Evolutionary conservation across 2,797 vertebrate genomes (phyloP).

Genomic region (Mico argentatus): DNA sequence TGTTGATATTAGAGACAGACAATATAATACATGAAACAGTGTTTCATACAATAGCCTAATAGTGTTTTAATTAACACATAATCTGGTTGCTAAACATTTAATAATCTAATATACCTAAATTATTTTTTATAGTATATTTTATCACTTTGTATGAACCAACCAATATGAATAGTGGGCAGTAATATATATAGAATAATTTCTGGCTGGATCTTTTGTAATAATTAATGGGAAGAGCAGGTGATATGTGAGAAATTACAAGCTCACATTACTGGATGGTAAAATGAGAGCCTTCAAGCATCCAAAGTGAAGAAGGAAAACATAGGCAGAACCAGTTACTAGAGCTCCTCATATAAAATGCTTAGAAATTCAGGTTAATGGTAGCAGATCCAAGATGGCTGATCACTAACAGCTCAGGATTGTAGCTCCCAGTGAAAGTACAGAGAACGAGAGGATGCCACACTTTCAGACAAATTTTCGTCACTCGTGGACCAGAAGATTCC

Average conservation of each 20-base stretch:
- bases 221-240: not conserved
- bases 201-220: not conserved
- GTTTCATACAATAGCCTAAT: not conserved
- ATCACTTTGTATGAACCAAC: slow-evolving; percentile 7
- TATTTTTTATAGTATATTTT: not conserved
- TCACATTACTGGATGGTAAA: not conserved
- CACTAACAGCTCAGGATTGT: too few species aligned
- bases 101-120: not conserved
- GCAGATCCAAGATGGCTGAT: too few species aligned
- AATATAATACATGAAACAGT: not conserved
- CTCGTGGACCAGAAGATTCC: too few species aligned
- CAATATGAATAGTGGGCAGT: not conserved
- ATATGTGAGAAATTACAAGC: not conserved
- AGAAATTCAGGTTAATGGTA: not conserved
- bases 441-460: too few species aligned
- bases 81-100: not conserved
- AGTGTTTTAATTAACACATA: not conserved
- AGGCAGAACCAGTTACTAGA: not conserved
- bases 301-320: not conserved
- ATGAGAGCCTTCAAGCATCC: not conserved
- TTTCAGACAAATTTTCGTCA: too few species aligned
- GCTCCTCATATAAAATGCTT: not conserved
- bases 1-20: not conserved
- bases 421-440: too few species aligned
- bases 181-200: not conserved